These are phyloP conservation scores for Sicus ferrugineus DNA, from an alignment of 2,888 invertebrate species.

Conservation along the genomic window DNA sequence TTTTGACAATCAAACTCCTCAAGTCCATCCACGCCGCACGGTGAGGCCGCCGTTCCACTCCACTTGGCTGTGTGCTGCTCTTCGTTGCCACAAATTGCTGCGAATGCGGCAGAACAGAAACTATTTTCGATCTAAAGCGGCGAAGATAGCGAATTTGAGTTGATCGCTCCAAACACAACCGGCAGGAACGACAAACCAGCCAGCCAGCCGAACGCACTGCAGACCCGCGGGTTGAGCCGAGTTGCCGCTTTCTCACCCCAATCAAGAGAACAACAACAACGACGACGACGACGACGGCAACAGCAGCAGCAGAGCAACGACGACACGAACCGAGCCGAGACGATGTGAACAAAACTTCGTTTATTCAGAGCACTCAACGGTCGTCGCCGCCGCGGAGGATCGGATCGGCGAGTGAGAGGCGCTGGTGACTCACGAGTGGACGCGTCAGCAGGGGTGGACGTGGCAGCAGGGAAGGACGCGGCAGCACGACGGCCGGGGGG, in stretches of 20 bases:
- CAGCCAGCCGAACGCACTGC: background rate
- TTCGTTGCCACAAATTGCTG: background rate
- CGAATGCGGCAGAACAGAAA: background rate
- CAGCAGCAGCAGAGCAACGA: background rate
- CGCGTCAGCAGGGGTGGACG: background rate
- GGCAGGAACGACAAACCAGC: background rate
- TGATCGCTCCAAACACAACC: background rate
- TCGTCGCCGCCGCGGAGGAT: background rate
- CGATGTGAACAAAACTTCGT: background rate
- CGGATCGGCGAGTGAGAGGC: background rate
- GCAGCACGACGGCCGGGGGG: background rate
- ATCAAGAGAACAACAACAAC: conserved; percentile 22
- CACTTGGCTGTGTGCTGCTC: background rate
- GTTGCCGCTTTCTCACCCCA: conserved; percentile 32
- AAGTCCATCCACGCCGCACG: background rate
- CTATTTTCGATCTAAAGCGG: background rate
- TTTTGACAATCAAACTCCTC: too few relatives aligned
- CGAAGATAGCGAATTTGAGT: background rate
- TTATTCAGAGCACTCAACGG: conserved; percentile 1
- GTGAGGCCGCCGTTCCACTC: background rate
- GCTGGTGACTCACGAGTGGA: conserved; percentile 6
- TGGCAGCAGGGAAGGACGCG: background rate
- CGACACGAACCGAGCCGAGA: background rate
- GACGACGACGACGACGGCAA: background rate
- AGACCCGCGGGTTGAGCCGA: background rate